phyloP scores from a whole-genome alignment of 2,113 vertebrate genomes.

The Syngnathoides biaculeatus region DNA sequence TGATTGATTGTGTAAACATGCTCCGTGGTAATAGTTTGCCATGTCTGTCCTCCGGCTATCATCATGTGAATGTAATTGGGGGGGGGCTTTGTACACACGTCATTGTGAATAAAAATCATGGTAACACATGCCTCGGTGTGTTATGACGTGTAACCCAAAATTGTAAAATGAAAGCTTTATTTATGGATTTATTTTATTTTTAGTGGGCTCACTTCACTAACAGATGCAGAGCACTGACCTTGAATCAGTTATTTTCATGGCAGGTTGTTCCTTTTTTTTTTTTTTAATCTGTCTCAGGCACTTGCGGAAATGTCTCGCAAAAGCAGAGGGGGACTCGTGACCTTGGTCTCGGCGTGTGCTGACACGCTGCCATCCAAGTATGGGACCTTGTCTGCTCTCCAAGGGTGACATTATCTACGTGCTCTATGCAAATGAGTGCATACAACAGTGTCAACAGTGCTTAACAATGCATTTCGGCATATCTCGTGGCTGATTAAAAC shows the following conservation, averaged over 20 bases:
- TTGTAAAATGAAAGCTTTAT: not conserved
- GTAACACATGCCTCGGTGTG: constrained; percentile 39
- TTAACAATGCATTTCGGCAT: constrained; percentile 45
- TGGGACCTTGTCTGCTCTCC: constrained; percentile 28
- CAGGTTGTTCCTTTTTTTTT: constrained; percentile 12
- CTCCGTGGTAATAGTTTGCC: constrained; percentile 38
- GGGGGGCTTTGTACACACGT: constrained; percentile 30
- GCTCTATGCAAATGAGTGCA: constrained; percentile 42
- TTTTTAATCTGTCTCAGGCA: constrained; percentile 7
- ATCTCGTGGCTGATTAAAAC: constrained; percentile 58
- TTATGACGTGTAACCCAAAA: not conserved
- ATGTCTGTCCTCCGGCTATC: constrained; percentile 19
- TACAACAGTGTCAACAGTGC: constrained; percentile 53
- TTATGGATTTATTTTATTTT: no score
- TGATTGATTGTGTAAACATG: constrained; percentile 40
- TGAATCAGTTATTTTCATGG: not conserved
- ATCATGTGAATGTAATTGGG: constrained; percentile 37
- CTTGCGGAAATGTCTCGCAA: constrained; percentile 20
- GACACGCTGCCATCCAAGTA: constrained; percentile 36
- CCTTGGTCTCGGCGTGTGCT: constrained; percentile 28
- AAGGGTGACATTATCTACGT: constrained; percentile 25
- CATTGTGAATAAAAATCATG: constrained; percentile 44
- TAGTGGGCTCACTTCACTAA: constrained; percentile 13
- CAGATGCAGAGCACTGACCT: constrained; percentile 30
- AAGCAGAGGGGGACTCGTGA: constrained; percentile 33